Percentiles rank a stretch among this genome's conserved stretches.
Conservation (phyloP, 2,113 vertebrate genomes). For the Platycercus adscitus region DNA sequence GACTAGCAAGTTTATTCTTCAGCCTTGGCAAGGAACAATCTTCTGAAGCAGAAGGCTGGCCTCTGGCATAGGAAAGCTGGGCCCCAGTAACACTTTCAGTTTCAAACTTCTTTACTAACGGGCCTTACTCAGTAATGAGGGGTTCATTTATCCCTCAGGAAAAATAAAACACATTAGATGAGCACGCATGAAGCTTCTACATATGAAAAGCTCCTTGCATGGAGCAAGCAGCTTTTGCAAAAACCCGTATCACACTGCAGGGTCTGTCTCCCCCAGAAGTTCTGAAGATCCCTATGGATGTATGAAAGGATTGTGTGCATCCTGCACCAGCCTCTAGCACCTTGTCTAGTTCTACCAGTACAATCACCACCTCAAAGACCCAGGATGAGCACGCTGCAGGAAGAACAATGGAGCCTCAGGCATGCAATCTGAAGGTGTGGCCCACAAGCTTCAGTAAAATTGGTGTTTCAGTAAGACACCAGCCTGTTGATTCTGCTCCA, state of each 20-base stretch:
- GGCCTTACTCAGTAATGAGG: not conserved
- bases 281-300: not conserved
- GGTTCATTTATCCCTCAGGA: not conserved
- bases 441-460: not conserved
- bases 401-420: not conserved
- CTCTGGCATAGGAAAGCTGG: not conserved
- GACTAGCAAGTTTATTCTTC: not conserved
- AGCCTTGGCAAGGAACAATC: not conserved
- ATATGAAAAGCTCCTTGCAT: not conserved
- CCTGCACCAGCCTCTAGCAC: not conserved
- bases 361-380: not conserved
- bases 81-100: not conserved
- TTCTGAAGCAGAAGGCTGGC: not conserved
- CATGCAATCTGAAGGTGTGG: not conserved
- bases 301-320: not conserved
- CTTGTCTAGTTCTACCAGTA: not conserved
- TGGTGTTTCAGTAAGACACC: not conserved
- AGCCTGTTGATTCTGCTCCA: not conserved
- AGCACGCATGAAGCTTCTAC: not conserved
- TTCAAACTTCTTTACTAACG: not conserved
- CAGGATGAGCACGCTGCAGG: accelerated
- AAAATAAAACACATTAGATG: not conserved
- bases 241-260: not conserved
- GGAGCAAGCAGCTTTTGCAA: not conserved
- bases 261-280: not conserved